A percentile compares a stretch with the other conserved stretches of the same genome.
These are phyloP conservation scores for Galeopsomyia nigrocyanea DNA, from an alignment of 2,888 invertebrate genomes.

Conservation along the genomic window DNA sequence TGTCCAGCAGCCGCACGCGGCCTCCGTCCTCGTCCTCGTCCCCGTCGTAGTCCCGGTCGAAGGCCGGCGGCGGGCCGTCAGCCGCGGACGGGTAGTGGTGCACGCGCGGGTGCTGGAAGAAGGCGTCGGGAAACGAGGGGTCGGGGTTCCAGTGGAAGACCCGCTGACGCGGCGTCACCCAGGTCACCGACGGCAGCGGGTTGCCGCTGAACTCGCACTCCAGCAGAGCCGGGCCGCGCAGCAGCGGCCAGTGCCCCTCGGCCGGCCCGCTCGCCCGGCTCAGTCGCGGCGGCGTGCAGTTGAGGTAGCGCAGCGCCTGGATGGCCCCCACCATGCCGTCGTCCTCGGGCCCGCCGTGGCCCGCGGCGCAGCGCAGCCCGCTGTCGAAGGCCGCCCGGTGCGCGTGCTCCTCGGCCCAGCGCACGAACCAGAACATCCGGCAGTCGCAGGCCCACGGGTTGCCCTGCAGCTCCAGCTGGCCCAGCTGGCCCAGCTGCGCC, in stretches of 20 bases:
- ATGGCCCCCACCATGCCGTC: conserved; percentile 76
- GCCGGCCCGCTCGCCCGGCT: conserved; percentile 73
- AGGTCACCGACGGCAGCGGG: conserved; percentile 85
- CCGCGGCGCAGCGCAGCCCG: conserved; percentile 74
- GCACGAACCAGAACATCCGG: conserved; percentile 82
- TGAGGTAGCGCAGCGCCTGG: conserved; percentile 78
- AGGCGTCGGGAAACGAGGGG: conserved; percentile 75
- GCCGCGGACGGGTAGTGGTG: conserved; percentile 72
- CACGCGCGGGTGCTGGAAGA: conserved; percentile 76
- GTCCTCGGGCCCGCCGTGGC: too few relatives aligned
- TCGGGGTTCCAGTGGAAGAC: conserved; percentile 86
- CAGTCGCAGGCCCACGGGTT: conserved; percentile 92
- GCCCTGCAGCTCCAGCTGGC: conserved; percentile 77
- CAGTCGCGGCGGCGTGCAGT: conserved; percentile 78
- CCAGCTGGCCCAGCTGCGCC: conserved; percentile 75
- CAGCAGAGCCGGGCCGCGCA: conserved; percentile 67
- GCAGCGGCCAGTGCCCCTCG: conserved; percentile 70
- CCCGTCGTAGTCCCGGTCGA: too few relatives aligned
- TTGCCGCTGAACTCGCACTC: conserved; percentile 84
- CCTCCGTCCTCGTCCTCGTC: conserved; percentile 69
- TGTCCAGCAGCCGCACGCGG: conserved; percentile 78
- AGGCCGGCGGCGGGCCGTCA: conserved; percentile 56
- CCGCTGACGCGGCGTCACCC: conserved; percentile 84
- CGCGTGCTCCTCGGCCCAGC: conserved; percentile 74
- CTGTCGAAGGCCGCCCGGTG: conserved; percentile 70